Base-by-base conservation (phyloP, 2,797 vertebrate species). In the Clarias pachynema region DNA sequence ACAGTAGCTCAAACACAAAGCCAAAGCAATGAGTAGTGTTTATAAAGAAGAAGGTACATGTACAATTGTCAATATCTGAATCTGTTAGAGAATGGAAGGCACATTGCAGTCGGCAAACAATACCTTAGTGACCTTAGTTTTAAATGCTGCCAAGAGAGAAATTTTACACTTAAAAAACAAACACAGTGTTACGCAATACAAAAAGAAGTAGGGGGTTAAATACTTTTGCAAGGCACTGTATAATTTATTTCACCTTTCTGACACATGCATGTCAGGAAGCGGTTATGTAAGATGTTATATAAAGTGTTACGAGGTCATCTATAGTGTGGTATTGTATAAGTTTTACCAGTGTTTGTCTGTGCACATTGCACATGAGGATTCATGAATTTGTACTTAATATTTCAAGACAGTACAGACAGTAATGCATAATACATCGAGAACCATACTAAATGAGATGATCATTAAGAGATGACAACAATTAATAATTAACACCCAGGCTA, bases 391-490 rank as follows among this genome's bases (percentile, higher is more conserved):
- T 40, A 59, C n/a, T 29, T 14, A 59, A 78, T 60, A 78, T 59
- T 78, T 78, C 6, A 37, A 59, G 53, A 12, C 18, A 5, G 26
- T 24, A 7, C 75, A 62, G 31, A 16, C 31, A 62, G 57, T 40
- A 37, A 60, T 79, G 57, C 57, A 79, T 79, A 79, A 79, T 79
- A n/a, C 57, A 79, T 60, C 7, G 57, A 40, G 10, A 20, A 15
- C 56, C 56, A 59, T 59, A 9, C 22, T 37, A 62, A 79, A 62
- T 37, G 31, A 78, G 12, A 20, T 16, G 18, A 79, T 62, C 31
- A 37, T 62, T 79, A 79, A 79, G 22, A 40, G 1, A 37, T 79
- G 75, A 40, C 75, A 79, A 79, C 57, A 60, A 18, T 78, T 60
- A 77, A 77, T 74, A 53, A 74, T 74, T 56, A 56, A 56, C 14